Evolutionary conservation across 2,888 invertebrate genomes (phyloP).

Genomic region (Phyto melanocephala): DNA sequence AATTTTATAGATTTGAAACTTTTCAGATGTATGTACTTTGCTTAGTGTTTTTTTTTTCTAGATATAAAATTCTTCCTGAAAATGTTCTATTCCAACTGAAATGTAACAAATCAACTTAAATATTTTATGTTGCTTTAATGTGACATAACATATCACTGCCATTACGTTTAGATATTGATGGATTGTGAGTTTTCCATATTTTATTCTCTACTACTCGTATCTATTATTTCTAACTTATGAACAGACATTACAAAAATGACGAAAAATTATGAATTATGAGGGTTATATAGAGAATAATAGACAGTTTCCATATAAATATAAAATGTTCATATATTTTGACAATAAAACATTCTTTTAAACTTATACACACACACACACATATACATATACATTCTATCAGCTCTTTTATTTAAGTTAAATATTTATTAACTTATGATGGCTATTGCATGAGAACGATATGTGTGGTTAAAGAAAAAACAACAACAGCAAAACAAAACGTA

Average conservation of each 20-base stretch:
- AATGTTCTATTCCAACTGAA: background rate
- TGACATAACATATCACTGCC: constrained; percentile 30
- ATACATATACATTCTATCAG: background rate
- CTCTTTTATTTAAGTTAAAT: constrained; percentile 20
- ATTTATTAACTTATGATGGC: constrained; percentile 39
- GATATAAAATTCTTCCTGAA: too few relatives aligned
- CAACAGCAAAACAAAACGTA: background rate
- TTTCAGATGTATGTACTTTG: too few relatives aligned
- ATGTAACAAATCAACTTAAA: constrained; percentile 4
- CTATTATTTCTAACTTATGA: constrained; percentile 37
- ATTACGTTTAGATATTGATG: constrained; percentile 38
- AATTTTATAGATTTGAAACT: too few relatives aligned
- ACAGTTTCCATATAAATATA: background rate
- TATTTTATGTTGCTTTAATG: background rate
- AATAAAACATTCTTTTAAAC: too few relatives aligned
- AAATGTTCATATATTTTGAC: too few relatives aligned
- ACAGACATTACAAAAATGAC: background rate
- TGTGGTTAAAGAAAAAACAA: background rate
- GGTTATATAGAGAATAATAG: background rate
- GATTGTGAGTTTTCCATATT: constrained; percentile 42
- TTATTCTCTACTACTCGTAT: background rate
- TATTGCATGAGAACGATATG: background rate
- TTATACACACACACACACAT: too few relatives aligned
- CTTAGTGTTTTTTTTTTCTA: too few relatives aligned
- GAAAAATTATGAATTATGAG: background rate